A percentile compares a stretch with the other conserved stretches of the same genome.
These are phyloP conservation scores for Arbacia lixula DNA, from an alignment of 53 echinoderm and acorn worm species.

Conservation along the genomic window DNA sequence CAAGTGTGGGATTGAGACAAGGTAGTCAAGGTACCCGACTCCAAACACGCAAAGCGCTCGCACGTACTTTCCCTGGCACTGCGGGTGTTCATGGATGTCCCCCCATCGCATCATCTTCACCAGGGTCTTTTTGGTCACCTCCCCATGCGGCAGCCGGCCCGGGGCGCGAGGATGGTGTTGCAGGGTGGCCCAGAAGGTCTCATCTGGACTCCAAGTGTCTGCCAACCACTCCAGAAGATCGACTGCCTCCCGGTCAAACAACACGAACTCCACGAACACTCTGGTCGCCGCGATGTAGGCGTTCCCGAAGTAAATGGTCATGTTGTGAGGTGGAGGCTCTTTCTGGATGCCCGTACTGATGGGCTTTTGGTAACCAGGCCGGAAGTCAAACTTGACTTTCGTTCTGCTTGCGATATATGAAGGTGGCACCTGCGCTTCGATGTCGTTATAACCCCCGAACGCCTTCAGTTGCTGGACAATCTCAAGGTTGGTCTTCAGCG, in stretches of 20 bases:
- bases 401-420: constrained; percentile 14
- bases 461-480: constrained; percentile 69
- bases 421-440: constrained; percentile 12
- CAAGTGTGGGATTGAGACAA: constrained; percentile 42
- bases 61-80: constrained; percentile 66
- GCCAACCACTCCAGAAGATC: constrained; percentile 53
- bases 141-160: constrained; percentile 37
- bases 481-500: constrained; percentile 80
- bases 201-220: constrained; percentile 63
- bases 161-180: constrained; percentile 51
- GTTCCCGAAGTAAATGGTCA: constrained; percentile 63
- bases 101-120: constrained; percentile 24
- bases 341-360: constrained; percentile 22
- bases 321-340: constrained; percentile 49
- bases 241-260: constrained; percentile 34
- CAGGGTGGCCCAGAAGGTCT: constrained; percentile 70
- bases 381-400: not conserved
- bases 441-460: constrained; percentile 34
- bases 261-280: constrained; percentile 47
- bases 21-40: constrained; percentile 50
- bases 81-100: not conserved
- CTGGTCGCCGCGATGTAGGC: constrained; percentile 61
- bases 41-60: constrained; percentile 61
- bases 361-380: not conserved
- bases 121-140: not conserved